Conservation (phyloP, 2,888 invertebrate species). For the Cephus nigrinus region DNA sequence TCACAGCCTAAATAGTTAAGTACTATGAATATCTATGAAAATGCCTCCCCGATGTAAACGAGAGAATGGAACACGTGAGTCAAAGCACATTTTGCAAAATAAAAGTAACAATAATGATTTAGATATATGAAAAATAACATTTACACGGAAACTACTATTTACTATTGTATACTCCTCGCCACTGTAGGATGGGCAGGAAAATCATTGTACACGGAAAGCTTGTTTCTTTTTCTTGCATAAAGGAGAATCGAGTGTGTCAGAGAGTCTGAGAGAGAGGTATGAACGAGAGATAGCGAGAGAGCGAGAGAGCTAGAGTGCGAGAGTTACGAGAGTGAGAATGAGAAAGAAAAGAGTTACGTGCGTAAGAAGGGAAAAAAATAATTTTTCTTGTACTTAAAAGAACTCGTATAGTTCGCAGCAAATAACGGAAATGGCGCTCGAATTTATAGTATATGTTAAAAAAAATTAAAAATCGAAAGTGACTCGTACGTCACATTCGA, state of each 20-base stretch:
- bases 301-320: constrained; percentile 12
- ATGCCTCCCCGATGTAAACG: not conserved
- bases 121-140: constrained; percentile 32
- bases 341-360: constrained; percentile 12
- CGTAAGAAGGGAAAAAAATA: constrained; percentile 11
- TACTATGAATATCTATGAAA: not conserved
- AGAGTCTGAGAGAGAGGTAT: constrained; percentile 16
- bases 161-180: not conserved
- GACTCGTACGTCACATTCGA: not conserved
- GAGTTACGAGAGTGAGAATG: constrained; percentile 13
- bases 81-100: constrained; percentile 20
- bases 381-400: constrained; percentile 54
- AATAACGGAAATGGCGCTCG: not conserved
- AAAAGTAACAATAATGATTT: constrained; percentile 17
- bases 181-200: not conserved
- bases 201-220: not conserved
- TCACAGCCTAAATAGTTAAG: not conserved
- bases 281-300: constrained; percentile 25
- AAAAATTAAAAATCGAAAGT: not conserved
- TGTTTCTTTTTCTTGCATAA: not conserved
- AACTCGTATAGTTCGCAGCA: constrained; percentile 22
- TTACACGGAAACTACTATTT: not conserved
- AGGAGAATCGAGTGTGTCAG: constrained; percentile 16
- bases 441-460: not conserved
- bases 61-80: constrained; percentile 21